These are phyloP conservation scores for Stegodyphus mimosarum DNA, from an alignment of 1,140 invertebrate species.

Conservation along the genomic window DNA sequence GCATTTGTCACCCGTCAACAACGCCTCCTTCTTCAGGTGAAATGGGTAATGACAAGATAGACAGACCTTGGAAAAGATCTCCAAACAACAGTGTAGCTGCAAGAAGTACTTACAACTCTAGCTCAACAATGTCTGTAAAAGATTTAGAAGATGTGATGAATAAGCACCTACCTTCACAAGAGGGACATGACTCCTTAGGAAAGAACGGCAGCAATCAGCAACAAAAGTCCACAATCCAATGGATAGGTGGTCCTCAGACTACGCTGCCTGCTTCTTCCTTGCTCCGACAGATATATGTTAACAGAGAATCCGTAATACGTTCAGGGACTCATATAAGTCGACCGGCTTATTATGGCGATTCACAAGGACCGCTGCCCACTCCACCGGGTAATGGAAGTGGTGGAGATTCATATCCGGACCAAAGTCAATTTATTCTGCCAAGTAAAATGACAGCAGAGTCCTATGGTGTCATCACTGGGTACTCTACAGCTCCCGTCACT, in stretches of 20 bases:
- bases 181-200: background rate
- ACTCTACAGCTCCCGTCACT: constrained; percentile 16
- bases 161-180: constrained; percentile 81
- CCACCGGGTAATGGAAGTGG: constrained; percentile 27
- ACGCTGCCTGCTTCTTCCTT: constrained; percentile 63
- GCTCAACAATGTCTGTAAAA: constrained; percentile 53
- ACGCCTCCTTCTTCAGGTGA: constrained; percentile 15
- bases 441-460: constrained; percentile 42
- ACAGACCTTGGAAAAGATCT: constrained; percentile 58
- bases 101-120: constrained; percentile 5
- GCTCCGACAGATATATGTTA: constrained; percentile 89
- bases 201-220: constrained; percentile 16
- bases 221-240: constrained; percentile 87
- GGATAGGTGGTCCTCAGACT: constrained; percentile 79
- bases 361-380: constrained; percentile 54
- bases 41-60: constrained; percentile 36
- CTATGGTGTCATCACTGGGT: constrained; percentile 63
- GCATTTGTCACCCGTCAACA: constrained; percentile 1
- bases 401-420: constrained; percentile 42
- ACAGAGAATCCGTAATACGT: constrained; percentile 92
- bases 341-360: constrained; percentile 61
- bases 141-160: constrained; percentile 96
- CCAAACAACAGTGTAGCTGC: background rate
- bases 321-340: constrained; percentile 55
- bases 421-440: constrained; percentile 51